Percentiles rank a stretch among this genome's conserved stretches.
Evolutionary conservation across 2,888 invertebrate species (phyloP).

Genomic region (Thymelicus sylvestris): DNA sequence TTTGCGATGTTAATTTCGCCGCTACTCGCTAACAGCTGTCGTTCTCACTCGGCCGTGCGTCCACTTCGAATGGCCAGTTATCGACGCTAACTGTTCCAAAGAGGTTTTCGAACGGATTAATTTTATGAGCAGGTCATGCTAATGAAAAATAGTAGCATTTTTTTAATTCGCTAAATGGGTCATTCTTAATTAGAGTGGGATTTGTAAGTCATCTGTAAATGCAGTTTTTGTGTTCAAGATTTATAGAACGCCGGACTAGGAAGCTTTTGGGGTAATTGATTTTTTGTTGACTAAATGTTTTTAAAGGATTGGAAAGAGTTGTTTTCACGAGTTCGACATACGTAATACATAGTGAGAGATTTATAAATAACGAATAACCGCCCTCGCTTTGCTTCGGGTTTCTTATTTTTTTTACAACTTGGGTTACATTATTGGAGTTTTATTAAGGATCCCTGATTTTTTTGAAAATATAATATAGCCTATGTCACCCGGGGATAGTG

Average conservation of each 20-base stretch:
- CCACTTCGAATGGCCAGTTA: slow-evolving; percentile 26
- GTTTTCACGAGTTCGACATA: neutral
- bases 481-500: no score
- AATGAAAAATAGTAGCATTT: slow-evolving; percentile 53
- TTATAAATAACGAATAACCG: no score
- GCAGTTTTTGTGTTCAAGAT: slow-evolving; percentile 25
- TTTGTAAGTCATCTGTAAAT: slow-evolving; percentile 23
- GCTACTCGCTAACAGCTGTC: neutral
- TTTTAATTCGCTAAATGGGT: slow-evolving; percentile 49
- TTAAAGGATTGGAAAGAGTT: neutral
- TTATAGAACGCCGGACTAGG: neutral
- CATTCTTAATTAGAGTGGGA: slow-evolving; percentile 16
- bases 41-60: neutral
- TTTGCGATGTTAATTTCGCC: neutral
- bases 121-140: slow-evolving; percentile 44
- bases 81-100: slow-evolving; percentile 36
- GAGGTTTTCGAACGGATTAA: slow-evolving; percentile 43
- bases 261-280: slow-evolving; percentile 24
- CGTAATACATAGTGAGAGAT: no score
- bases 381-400: no score
- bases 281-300: slow-evolving; percentile 8
- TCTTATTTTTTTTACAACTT: no score
- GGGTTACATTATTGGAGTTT: no score
- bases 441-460: no score
- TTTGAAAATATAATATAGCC: no score